Conservation (phyloP, 2,797 vertebrate species). For the Cynopterus sphinx region DNA sequence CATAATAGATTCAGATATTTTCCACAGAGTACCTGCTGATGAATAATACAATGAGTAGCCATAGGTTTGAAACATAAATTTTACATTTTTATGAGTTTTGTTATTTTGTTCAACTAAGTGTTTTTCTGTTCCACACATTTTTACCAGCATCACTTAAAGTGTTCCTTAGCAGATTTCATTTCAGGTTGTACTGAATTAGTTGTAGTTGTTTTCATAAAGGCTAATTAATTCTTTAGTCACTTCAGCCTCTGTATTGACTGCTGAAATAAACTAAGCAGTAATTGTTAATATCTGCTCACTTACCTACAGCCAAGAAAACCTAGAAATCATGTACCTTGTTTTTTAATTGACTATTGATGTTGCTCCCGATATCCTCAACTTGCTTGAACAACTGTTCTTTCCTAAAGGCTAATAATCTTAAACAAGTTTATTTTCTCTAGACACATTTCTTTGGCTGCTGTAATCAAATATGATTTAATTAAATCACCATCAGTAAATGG, state of each 20-base stretch:
- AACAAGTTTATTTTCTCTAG: constrained; percentile 13
- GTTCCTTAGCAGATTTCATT: constrained; percentile 26
- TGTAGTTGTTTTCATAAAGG: not conserved
- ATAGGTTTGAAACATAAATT: not conserved
- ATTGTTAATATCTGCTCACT: constrained; percentile 3
- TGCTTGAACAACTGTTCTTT: not conserved
- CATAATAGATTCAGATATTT: not conserved
- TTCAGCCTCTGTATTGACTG: not conserved
- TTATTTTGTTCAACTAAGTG: constrained; percentile 26
- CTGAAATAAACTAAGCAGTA: not conserved
- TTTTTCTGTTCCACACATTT: not conserved
- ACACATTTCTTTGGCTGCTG: not conserved
- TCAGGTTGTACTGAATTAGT: constrained; percentile 20
- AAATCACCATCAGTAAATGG: not conserved
- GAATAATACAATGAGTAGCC: not conserved
- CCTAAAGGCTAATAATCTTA: not conserved
- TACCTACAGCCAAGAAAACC: not conserved
- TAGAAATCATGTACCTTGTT: not conserved
- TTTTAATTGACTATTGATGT: not conserved
- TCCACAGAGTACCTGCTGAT: not conserved
- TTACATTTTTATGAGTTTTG: not conserved
- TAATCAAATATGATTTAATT: constrained; percentile 25
- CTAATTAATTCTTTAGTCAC: constrained; percentile 18
- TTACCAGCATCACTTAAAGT: not conserved
- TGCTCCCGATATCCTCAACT: not conserved